Conservation (phyloP, 1,140 invertebrate genomes). For the Caenorhabditis remanei region DNA sequence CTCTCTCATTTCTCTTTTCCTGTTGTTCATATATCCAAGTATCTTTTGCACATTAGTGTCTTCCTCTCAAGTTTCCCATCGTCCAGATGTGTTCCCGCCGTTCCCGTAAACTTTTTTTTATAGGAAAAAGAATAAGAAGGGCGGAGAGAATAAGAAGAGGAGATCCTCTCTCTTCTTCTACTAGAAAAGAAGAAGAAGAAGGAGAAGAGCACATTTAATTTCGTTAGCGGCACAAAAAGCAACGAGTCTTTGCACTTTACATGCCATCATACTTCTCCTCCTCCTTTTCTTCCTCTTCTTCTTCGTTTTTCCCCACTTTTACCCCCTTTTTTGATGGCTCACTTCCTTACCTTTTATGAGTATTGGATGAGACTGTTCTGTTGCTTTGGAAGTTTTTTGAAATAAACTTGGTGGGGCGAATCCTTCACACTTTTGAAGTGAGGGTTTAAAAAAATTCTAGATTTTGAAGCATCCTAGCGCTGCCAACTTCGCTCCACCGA, state of each 20-base stretch:
- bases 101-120: constrained; percentile 14
- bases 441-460: too few species aligned
- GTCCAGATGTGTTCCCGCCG: neutral
- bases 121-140: neutral
- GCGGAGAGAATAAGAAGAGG: neutral
- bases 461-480: too few species aligned
- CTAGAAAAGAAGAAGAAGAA: neutral
- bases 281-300: neutral
- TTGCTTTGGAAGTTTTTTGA: too few species aligned
- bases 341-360: neutral
- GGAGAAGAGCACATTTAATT: constrained; percentile 18
- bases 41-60: too few species aligned
- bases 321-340: neutral
- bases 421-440: too few species aligned
- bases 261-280: constrained; percentile 47
- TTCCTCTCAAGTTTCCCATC: constrained; percentile 1
- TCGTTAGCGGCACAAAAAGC: constrained; percentile 55
- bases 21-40: too few species aligned
- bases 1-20: too few species aligned
- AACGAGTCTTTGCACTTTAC: constrained; percentile 54
- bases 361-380: neutral
- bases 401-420: too few species aligned
- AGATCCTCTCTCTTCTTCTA: neutral
- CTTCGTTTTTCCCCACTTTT: neutral
- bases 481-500: too few species aligned